A percentile compares a stretch with the other conserved stretches of the same genome.
Conservation (phyloP, 2,888 invertebrate species). For the Gastracanthus pulcherrimus region DNA sequence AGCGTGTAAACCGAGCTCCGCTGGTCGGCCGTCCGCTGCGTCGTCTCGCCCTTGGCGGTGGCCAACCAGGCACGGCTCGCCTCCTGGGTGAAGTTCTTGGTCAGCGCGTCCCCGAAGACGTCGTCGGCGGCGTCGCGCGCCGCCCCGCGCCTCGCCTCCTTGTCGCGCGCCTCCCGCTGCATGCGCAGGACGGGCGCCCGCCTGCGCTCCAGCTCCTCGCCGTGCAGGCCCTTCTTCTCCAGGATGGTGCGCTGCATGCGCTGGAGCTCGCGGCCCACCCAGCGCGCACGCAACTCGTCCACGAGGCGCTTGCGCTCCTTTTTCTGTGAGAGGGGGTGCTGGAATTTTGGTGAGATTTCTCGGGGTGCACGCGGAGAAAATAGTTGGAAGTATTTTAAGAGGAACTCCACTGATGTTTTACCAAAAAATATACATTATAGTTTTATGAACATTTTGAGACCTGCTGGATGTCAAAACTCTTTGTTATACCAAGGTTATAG, state of each 20-base stretch:
- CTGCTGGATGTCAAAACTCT: no score
- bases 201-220: slow-evolving; percentile 81
- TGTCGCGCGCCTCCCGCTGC: slow-evolving; percentile 80
- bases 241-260: slow-evolving; percentile 83
- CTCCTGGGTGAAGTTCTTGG: slow-evolving; percentile 81
- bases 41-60: neutral
- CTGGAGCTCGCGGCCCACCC: slow-evolving; percentile 83
- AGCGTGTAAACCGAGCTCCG: no score
- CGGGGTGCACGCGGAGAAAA: neutral
- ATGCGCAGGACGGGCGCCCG: slow-evolving; percentile 82
- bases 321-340: neutral
- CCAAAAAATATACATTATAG: no score
- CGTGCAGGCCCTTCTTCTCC: slow-evolving; percentile 82
- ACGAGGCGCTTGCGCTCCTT: neutral
- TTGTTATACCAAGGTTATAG: no score
- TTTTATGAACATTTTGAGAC: no score
- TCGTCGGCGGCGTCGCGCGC: slow-evolving; percentile 81
- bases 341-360: neutral
- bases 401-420: no score
- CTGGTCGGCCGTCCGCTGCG: neutral
- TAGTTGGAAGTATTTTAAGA: no score
- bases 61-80: neutral
- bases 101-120: slow-evolving; percentile 84
- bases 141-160: slow-evolving; percentile 80
- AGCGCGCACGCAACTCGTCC: slow-evolving; percentile 64